These are phyloP conservation scores for Archilochus colubris DNA, from an alignment of 2,113 vertebrate genomes.

Conservation along the genomic window DNA sequence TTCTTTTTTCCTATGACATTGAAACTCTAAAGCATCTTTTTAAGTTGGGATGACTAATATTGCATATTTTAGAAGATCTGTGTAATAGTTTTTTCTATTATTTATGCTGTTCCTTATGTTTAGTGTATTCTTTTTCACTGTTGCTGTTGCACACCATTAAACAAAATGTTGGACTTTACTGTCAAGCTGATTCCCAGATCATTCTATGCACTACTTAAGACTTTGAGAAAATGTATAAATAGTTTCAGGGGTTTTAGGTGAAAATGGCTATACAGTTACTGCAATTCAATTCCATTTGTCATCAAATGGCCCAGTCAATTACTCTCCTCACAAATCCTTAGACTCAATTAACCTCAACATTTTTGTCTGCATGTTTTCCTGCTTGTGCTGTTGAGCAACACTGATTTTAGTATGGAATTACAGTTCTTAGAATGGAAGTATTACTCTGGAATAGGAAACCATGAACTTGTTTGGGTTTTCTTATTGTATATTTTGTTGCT, in stretches of 20 bases:
- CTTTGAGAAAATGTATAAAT: neutral
- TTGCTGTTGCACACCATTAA: neutral
- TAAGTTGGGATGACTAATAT: neutral
- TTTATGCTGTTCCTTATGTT: neutral
- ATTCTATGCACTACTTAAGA: neutral
- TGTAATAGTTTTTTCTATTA: conserved; percentile 10
- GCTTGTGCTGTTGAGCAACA: neutral
- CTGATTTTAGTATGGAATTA: neutral
- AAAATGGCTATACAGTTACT: neutral
- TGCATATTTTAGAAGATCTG: conserved; percentile 1
- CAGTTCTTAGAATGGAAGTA: neutral
- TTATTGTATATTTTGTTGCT: neutral
- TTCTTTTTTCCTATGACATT: neutral
- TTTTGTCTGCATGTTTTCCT: neutral
- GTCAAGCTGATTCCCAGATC: neutral
- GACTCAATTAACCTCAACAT: neutral
- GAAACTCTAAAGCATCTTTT: neutral
- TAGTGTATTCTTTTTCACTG: neutral
- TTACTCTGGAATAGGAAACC: neutral
- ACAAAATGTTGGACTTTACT: neutral
- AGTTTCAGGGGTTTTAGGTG: neutral
- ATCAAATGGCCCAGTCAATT: neutral
- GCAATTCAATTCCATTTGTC: neutral
- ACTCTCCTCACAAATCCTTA: neutral
- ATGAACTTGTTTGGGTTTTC: neutral